phyloP scores from a whole-genome alignment of 2,888 invertebrate species.

The Merodon equestris region DNA sequence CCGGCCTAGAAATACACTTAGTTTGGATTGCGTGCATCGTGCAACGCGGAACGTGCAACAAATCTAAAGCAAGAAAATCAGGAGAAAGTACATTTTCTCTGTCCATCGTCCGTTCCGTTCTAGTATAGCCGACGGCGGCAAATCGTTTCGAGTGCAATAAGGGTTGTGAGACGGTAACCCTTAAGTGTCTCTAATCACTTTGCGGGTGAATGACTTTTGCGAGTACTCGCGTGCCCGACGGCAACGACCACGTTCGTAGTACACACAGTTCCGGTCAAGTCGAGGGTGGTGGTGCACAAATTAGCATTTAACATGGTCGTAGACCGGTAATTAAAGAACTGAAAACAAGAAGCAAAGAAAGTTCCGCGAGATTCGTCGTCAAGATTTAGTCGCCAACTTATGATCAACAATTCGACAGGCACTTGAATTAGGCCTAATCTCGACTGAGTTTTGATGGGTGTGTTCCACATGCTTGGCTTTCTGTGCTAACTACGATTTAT shows the following conservation, averaged over 20 bases:
- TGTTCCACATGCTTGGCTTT: conserved; percentile 77
- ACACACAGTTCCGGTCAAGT: conserved; percentile 58
- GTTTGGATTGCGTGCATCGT: conserved; percentile 59
- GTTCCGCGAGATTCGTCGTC: conserved; percentile 29
- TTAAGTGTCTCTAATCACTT: conserved; percentile 48
- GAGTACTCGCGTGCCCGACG: conserved; percentile 13
- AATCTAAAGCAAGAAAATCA: conserved; percentile 1
- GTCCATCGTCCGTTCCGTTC: conserved; percentile 22
- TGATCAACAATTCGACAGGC: conserved; percentile 18
- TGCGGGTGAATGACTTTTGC: conserved; percentile 59
- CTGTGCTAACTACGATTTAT: conserved; percentile 74
- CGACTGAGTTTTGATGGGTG: conserved; percentile 48
- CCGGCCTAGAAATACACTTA: conserved; percentile 43
- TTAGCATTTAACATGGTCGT: conserved; percentile 30
- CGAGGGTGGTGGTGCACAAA: conserved; percentile 17
- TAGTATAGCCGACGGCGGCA: not conserved
- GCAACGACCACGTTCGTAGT: conserved; percentile 2
- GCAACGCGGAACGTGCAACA: too few species aligned
- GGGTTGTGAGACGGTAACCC: too few species aligned
- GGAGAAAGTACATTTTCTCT: conserved; percentile 60
- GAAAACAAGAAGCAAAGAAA: conserved; percentile 67
- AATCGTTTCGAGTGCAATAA: too few species aligned
- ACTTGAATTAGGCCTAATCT: conserved; percentile 1
- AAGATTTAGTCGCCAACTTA: conserved; percentile 45
- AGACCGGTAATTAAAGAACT: conserved; percentile 67